phyloP scores from a whole-genome alignment of 2,113 vertebrate species.

The Gasterosteus aculeatus region DNA sequence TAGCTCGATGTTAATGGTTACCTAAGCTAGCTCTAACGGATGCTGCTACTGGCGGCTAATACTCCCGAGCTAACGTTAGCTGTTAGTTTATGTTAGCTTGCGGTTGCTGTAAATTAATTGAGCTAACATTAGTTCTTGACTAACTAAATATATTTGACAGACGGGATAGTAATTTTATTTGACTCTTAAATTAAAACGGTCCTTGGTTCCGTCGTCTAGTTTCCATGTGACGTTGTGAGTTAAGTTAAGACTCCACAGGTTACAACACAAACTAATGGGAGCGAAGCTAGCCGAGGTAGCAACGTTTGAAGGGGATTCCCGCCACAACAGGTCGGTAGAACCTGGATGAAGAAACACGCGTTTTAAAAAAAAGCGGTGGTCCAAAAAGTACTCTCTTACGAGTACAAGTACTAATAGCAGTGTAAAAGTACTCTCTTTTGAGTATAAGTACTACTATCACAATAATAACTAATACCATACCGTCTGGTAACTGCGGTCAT shows the following conservation, averaged over 20 bases:
- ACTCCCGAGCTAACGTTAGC: neutral
- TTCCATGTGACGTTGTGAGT: fast-evolving
- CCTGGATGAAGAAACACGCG: neutral
- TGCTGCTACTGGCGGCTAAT: neutral
- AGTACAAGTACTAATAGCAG: neutral
- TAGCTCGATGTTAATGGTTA: neutral
- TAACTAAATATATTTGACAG: neutral
- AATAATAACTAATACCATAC: too few species aligned
- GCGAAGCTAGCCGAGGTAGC: neutral
- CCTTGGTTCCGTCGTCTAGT: fast-evolving
- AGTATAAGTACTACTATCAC: too few species aligned
- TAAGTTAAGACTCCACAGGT: neutral
- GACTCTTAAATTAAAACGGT: neutral
- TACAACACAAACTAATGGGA: neutral
- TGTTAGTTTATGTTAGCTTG: slow-evolving; percentile 1
- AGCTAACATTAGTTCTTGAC: neutral
- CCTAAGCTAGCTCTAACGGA: neutral
- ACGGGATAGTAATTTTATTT: too few species aligned
- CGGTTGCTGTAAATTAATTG: neutral
- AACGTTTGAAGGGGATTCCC: neutral
- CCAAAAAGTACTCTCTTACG: too few species aligned
- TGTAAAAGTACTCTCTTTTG: neutral
- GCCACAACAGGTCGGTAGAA: neutral
- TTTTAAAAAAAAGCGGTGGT: too few species aligned
- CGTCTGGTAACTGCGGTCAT: too few species aligned